These are phyloP conservation scores for Hypsopygia costalis DNA, from an alignment of 2,888 invertebrate genomes.

Conservation along the genomic window DNA sequence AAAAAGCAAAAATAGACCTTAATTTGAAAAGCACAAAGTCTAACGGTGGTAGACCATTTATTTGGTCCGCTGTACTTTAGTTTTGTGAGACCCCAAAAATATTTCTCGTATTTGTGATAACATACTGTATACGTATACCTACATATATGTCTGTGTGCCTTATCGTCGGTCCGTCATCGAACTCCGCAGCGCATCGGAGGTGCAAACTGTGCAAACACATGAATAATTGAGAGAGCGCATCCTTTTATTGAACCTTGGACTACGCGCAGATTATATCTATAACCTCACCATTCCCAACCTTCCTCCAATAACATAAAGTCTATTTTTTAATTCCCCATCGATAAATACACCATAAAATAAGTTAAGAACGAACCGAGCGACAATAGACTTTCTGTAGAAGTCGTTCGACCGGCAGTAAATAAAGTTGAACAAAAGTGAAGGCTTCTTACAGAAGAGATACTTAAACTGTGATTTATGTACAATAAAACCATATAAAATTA, in stretches of 20 bases:
- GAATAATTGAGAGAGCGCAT: conserved; percentile 44
- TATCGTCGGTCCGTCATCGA: conserved; percentile 21
- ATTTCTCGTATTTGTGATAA: too few species aligned
- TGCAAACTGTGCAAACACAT: conserved; percentile 35
- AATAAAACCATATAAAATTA: not conserved
- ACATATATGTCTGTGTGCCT: not conserved
- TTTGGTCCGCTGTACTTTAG: too few species aligned
- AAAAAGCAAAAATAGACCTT: too few species aligned
- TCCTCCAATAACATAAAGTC: not conserved
- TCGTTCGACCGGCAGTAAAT: not conserved
- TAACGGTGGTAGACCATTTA: too few species aligned
- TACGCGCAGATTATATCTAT: conserved; percentile 2
- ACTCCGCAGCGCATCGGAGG: conserved; percentile 26
- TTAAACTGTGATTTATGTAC: not conserved
- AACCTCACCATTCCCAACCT: not conserved
- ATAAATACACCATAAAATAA: not conserved
- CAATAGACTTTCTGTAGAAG: conserved; percentile 7
- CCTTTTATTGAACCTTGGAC: conserved; percentile 13
- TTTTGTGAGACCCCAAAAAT: too few species aligned
- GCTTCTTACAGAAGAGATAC: not conserved
- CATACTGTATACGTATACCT: too few species aligned
- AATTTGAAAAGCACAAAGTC: too few species aligned
- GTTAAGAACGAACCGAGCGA: conserved; percentile 3
- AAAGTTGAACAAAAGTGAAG: not conserved
- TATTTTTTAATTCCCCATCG: not conserved